Conservation (phyloP, 2,888 invertebrate species). For the Cataglyphis cursor region DNA sequence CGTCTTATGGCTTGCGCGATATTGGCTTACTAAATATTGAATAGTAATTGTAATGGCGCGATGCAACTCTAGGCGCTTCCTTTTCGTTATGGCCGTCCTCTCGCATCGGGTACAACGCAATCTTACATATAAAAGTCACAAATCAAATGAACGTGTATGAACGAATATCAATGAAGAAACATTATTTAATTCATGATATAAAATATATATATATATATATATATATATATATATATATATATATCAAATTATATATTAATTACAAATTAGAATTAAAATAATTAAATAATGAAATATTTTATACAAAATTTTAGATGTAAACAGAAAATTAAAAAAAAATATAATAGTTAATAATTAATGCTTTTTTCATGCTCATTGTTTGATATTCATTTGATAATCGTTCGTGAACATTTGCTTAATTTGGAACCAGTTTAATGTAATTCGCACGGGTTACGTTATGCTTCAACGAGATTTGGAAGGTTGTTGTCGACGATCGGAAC, state of each 20-base stretch:
- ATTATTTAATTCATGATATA: background rate
- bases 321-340: background rate
- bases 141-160: background rate
- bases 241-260: background rate
- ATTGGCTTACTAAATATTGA: constrained; percentile 33
- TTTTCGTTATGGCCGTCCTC: constrained; percentile 67
- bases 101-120: constrained; percentile 8
- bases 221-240: no score
- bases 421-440: background rate
- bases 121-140: background rate
- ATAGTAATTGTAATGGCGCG: constrained; percentile 51
- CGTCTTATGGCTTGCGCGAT: constrained; percentile 39
- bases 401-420: background rate
- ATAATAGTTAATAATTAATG: background rate
- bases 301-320: background rate
- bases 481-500: background rate
- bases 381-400: background rate
- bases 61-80: constrained; percentile 47
- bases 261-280: background rate
- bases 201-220: no score
- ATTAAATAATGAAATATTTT: background rate
- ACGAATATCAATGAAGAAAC: background rate
- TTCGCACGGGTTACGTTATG: background rate
- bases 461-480: background rate
- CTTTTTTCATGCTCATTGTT: background rate